Conservation (phyloP, 1,140 invertebrate species). For the Drosophila ananassae region DNA sequence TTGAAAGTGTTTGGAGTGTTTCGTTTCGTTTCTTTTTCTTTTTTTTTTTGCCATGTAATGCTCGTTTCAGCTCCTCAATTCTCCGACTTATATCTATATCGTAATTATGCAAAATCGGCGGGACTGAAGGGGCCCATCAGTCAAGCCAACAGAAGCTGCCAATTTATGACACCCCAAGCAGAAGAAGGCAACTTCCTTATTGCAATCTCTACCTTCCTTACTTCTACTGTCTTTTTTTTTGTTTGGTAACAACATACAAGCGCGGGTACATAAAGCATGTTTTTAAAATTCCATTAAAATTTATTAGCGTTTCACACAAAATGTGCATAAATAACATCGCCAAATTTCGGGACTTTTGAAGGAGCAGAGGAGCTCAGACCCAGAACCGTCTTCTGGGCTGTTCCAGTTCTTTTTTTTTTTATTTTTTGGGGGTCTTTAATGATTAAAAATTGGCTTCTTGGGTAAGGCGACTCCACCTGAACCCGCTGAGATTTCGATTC, state of each 20-base stretch:
- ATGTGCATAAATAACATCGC: conserved; percentile 72
- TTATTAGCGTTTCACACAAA: conserved; percentile 82
- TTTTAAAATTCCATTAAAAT: conserved; percentile 83
- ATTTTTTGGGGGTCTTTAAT: conserved; percentile 32
- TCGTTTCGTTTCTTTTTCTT: conserved; percentile 12
- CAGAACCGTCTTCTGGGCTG: background rate
- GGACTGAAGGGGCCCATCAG: conserved; percentile 24
- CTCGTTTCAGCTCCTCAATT: conserved; percentile 29
- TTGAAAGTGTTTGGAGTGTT: conserved; percentile 58
- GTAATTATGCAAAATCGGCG: conserved; percentile 39
- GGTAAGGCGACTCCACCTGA: conserved; percentile 18
- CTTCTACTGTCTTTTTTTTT: background rate
- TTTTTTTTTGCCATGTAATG: conserved; percentile 36
- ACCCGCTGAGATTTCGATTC: conserved; percentile 33
- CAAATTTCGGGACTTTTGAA: conserved; percentile 60
- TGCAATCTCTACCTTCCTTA: conserved; percentile 17
- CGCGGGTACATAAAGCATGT: conserved; percentile 69
- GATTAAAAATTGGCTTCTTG: conserved; percentile 59
- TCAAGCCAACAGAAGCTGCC: conserved; percentile 41
- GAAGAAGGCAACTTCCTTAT: conserved; percentile 1
- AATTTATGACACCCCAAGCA: conserved; percentile 50
- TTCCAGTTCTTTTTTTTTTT: background rate
- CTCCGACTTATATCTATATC: conserved; percentile 32
- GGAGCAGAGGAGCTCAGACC: conserved; percentile 4
- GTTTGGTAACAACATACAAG: conserved; percentile 4